Evolutionary conservation across 2,113 vertebrate species (phyloP).

Genomic region (Mola mola): DNA sequence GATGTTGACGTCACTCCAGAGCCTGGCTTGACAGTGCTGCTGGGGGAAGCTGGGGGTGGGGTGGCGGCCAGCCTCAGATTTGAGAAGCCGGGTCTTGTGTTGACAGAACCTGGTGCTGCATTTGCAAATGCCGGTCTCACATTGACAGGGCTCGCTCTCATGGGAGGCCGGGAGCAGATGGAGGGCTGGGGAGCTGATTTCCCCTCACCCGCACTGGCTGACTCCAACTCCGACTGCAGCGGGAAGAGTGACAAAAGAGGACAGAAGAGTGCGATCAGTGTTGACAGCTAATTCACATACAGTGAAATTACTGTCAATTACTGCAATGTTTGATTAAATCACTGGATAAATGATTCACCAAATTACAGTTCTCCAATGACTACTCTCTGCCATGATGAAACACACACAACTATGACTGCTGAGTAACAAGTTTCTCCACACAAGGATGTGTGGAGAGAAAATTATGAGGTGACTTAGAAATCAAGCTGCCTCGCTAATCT

Average conservation of each 20-base stretch:
- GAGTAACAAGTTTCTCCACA: slow-evolving; percentile 66
- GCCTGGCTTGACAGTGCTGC: slow-evolving; percentile 39
- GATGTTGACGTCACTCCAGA: slow-evolving; percentile 28
- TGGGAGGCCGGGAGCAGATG: slow-evolving; percentile 68
- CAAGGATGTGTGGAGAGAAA: slow-evolving; percentile 51
- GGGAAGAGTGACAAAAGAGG: slow-evolving; percentile 43
- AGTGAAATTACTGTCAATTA: slow-evolving; percentile 65
- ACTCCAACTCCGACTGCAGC: slow-evolving; percentile 56
- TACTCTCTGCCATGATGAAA: slow-evolving; percentile 5
- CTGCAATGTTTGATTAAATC: slow-evolving; percentile 62
- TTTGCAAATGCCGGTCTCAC: slow-evolving; percentile 52
- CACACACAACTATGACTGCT: slow-evolving; percentile 55
- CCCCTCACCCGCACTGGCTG: slow-evolving; percentile 41
- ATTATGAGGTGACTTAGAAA: slow-evolving; percentile 68
- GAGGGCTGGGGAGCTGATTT: slow-evolving; percentile 47
- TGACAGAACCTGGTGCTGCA: slow-evolving; percentile 48
- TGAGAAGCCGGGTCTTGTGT: slow-evolving; percentile 19
- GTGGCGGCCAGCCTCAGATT: slow-evolving; percentile 38
- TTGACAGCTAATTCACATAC: slow-evolving; percentile 67
- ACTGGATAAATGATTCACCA: slow-evolving; percentile 54
- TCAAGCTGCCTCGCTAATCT: slow-evolving; percentile 64
- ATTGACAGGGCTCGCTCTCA: slow-evolving; percentile 48
- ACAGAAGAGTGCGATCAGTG: slow-evolving; percentile 46
- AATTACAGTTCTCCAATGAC: slow-evolving; percentile 53
- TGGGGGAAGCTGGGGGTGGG: background rate